Evolutionary conservation across 1,140 invertebrate genomes (phyloP).

Genomic region (Pantala flavescens): DNA sequence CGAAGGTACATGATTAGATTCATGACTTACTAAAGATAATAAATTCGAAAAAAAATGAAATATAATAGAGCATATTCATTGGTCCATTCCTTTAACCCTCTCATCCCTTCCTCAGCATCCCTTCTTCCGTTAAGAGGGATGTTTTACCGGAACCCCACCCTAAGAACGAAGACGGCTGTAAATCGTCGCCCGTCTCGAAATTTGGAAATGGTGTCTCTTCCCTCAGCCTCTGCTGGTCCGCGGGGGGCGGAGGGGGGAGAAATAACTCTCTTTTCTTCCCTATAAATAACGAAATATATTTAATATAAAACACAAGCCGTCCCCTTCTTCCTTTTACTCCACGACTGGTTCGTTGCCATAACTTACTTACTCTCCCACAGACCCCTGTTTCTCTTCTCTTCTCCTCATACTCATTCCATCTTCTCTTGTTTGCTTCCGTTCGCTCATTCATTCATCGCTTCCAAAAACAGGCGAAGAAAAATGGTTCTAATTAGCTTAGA

Average conservation of each 20-base stretch:
- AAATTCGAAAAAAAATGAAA: no score
- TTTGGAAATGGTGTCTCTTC: not conserved
- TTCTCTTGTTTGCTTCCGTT: no score
- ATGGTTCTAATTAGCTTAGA: no score
- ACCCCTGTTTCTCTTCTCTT: not conserved
- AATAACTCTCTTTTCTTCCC: not conserved
- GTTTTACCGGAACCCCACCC: not conserved
- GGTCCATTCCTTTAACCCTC: no score
- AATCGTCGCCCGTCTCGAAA: not conserved
- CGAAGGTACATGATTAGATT: no score
- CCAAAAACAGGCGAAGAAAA: no score
- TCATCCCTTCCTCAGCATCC: no score
- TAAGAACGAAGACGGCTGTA: not conserved
- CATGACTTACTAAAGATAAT: no score
- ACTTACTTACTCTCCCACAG: not conserved
- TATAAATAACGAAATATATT: constrained; percentile 11
- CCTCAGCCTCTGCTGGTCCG: not conserved
- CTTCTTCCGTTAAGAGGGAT: no score
- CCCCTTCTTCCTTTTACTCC: not conserved
- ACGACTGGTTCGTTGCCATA: not conserved
- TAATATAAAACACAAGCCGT: constrained; percentile 7
- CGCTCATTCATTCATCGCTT: no score
- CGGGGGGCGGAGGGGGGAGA: not conserved
- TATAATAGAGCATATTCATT: no score
- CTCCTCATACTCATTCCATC: no score